Conservation (phyloP, 2,113 vertebrate genomes). For the Dasyprocta punctata region DNA sequence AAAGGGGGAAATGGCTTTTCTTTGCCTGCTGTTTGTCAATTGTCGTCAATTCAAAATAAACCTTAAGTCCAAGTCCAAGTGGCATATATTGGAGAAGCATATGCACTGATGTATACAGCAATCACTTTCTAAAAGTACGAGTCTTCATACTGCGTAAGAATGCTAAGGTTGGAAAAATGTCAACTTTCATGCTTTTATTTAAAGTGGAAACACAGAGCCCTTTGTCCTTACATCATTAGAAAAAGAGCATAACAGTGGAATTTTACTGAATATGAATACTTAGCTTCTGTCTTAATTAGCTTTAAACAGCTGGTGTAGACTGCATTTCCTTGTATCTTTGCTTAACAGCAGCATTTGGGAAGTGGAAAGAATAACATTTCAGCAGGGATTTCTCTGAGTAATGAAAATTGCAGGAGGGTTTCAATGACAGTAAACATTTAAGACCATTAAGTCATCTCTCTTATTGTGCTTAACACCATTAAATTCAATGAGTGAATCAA, state of each 20-base stretch:
- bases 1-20: background rate
- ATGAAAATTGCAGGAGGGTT: conserved; percentile 78
- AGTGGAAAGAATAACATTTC: conserved; percentile 46
- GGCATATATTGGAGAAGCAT: background rate
- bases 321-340: conserved; percentile 38
- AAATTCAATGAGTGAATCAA: conserved; percentile 49
- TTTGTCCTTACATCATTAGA: conserved; percentile 36
- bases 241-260: conserved; percentile 22
- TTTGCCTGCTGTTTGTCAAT: background rate
- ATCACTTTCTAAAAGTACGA: background rate
- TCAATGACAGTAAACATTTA: conserved; percentile 78
- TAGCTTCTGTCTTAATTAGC: conserved; percentile 49
- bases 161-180: background rate
- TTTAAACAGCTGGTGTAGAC: conserved; percentile 53
- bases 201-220: background rate
- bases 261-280: conserved; percentile 2
- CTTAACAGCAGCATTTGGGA: conserved; percentile 58
- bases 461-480: conserved; percentile 69
- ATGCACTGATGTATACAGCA: background rate
- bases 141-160: background rate
- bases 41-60: background rate
- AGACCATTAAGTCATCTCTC: conserved; percentile 82
- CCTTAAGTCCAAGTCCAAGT: background rate
- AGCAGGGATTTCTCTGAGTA: conserved; percentile 66
- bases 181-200: background rate